Evolutionary conservation across 2,797 vertebrate genomes (phyloP).

Genomic region (Falco peregrinus): DNA sequence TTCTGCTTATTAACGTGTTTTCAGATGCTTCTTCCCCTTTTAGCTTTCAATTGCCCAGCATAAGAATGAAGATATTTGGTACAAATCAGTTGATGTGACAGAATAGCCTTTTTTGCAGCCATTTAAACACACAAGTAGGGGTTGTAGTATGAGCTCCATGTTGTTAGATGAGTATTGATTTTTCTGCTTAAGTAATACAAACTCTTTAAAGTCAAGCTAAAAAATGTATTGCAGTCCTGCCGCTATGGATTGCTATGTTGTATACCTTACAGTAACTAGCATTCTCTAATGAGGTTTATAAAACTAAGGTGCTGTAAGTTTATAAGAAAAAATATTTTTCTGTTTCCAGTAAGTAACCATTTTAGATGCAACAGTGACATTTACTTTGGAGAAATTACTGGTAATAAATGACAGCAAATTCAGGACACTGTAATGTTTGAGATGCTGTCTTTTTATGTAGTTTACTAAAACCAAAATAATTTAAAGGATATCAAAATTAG

Average conservation of each 20-base stretch:
- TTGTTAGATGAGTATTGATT: not conserved
- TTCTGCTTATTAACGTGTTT: not conserved
- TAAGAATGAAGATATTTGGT: not conserved
- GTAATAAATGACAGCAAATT: not conserved
- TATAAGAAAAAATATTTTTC: not conserved
- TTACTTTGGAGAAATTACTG: not conserved
- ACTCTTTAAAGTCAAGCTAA: not conserved
- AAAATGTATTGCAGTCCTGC: not conserved
- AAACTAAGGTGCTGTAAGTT: not conserved
- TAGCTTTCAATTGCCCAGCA: not conserved
- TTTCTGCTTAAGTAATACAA: not conserved
- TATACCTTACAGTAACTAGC: not conserved
- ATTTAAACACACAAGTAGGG: not conserved
- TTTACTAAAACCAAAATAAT: not conserved
- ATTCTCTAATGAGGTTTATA: not conserved
- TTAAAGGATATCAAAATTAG: not conserved
- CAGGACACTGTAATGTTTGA: not conserved
- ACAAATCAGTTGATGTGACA: not conserved
- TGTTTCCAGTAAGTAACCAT: not conserved
- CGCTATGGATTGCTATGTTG: not conserved
- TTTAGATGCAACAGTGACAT: not conserved
- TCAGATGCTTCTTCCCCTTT: not conserved
- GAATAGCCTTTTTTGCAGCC: not conserved
- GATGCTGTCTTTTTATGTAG: not conserved
- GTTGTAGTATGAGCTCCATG: not conserved